Evolutionary conservation across 2,888 invertebrate species (phyloP).

Genomic region (Acrobasis repandana): DNA sequence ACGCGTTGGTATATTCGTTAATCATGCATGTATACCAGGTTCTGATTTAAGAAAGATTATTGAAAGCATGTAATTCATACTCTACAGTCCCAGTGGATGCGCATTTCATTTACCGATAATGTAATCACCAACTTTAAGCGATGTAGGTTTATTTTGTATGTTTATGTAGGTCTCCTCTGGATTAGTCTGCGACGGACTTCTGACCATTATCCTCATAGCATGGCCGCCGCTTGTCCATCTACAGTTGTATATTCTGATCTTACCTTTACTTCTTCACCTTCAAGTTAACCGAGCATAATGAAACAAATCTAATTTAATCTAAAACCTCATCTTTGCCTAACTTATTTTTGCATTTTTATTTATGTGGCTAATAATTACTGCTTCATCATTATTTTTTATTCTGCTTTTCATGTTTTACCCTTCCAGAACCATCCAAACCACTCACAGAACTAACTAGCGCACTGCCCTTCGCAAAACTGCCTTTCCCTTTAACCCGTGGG

Average conservation of each 20-base stretch:
- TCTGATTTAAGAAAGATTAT: constrained; percentile 44
- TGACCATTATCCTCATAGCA: constrained; percentile 10
- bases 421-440: constrained; percentile 68
- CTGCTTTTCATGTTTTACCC: constrained; percentile 69
- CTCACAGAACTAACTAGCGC: constrained; percentile 54
- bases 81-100: constrained; percentile 58
- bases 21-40: constrained; percentile 61
- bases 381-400: constrained; percentile 57
- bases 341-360: constrained; percentile 26
- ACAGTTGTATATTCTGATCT: not conserved
- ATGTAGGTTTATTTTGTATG: constrained; percentile 7
- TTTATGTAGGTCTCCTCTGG: constrained; percentile 10
- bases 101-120: constrained; percentile 69
- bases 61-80: constrained; percentile 55
- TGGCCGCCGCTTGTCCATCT: constrained; percentile 13
- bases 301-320: not conserved
- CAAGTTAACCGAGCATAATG: not conserved
- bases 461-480: constrained; percentile 63
- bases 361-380: constrained; percentile 49
- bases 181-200: constrained; percentile 6
- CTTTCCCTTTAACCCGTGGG: constrained; percentile 74
- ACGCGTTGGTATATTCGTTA: constrained; percentile 29
- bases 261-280: not conserved
- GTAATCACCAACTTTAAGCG: constrained; percentile 5
- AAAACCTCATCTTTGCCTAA: constrained; percentile 3